Evolutionary conservation across 2,113 vertebrate genomes (phyloP), one percentile per base, ranked within the genome.

Genomic region (Cheilinus undulatus): DNA sequence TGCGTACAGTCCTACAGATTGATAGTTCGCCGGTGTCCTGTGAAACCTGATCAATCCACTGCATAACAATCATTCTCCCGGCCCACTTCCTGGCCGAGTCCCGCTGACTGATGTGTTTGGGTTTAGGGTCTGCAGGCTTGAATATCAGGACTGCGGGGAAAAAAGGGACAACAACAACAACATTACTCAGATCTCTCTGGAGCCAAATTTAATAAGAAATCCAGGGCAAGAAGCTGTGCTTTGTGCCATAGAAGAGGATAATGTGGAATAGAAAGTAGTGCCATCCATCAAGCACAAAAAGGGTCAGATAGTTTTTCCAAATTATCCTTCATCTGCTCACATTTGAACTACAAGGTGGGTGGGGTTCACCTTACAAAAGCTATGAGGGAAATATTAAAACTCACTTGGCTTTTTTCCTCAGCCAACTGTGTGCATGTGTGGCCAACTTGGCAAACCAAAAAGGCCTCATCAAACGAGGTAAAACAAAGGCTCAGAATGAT

Each of bases 31-130:
- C 5, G 5, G 82, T 23, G 67, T 87, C 81, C 76, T 67, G 76
- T 60, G 85, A 90, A 83, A 89, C 76, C 69, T 82, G 83, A 89
- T 88, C 85, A 86, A 83, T 85, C 50, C 67, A 70, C 87, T 85
- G 86, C 83, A 86, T 86, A 78, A 86, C 76, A 84, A 85, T 78
- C 70, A 50, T 23, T 80, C 79, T 78, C 76, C 36, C 74, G 2
- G 58, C 71, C 70, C 61, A 77, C 89, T 88, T 92, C 89, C 88
- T 88, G 89, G 78, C 66, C 38, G 43, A 74, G 83, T 82, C 84
- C 80, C 38, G 59, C 82, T 92, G 91, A 90, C 88, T 82, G 85
- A 85, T 87, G 71, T 84, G 90, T 87, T 88, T 83, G 85, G 83
- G 81, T 84, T 34, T 84, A 15, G 79, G 75, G 78, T 80, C 73